Percentiles rank a stretch among this genome's conserved stretches.
Conservation (phyloP, 23 tunicate species). For the Ciona savignyi region DNA sequence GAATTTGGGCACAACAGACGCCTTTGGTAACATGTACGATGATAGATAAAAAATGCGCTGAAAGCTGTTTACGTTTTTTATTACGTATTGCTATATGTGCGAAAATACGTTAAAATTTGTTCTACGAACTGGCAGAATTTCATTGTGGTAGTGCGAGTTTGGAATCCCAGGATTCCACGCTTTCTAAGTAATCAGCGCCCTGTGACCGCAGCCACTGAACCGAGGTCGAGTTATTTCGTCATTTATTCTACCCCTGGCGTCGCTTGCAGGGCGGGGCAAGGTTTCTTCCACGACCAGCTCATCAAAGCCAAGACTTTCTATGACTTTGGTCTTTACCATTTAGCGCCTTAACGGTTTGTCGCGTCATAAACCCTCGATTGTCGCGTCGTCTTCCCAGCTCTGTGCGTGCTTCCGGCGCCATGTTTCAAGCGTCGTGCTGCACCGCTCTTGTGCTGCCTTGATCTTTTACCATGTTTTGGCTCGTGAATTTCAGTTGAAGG, state of each 20-base stretch:
- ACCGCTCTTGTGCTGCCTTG: not conserved
- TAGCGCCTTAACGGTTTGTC: constrained; percentile 1
- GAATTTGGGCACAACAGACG: not conserved
- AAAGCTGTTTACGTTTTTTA: too few species aligned
- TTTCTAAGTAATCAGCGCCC: not conserved
- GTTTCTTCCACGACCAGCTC: not conserved
- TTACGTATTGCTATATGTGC: too few species aligned
- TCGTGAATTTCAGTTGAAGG: not conserved
- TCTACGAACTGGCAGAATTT: too few species aligned
- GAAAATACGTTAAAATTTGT: too few species aligned
- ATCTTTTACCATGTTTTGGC: not conserved
- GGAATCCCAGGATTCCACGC: not conserved
- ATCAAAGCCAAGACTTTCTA: not conserved
- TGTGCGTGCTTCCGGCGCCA: constrained; percentile 3
- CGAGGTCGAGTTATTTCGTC: not conserved
- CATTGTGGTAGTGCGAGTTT: too few species aligned
- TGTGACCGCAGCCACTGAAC: constrained; percentile 1
- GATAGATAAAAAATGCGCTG: too few species aligned
- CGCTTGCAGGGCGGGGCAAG: not conserved
- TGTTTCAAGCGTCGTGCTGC: not conserved
- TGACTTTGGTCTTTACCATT: not conserved
- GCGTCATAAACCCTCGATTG: not conserved
- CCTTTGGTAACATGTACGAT: not conserved
- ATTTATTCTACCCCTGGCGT: not conserved
- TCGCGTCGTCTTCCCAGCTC: not conserved